Base-by-base conservation (phyloP, 92 coral and sea anemone genomes). In the Pocillopora grandis region DNA sequence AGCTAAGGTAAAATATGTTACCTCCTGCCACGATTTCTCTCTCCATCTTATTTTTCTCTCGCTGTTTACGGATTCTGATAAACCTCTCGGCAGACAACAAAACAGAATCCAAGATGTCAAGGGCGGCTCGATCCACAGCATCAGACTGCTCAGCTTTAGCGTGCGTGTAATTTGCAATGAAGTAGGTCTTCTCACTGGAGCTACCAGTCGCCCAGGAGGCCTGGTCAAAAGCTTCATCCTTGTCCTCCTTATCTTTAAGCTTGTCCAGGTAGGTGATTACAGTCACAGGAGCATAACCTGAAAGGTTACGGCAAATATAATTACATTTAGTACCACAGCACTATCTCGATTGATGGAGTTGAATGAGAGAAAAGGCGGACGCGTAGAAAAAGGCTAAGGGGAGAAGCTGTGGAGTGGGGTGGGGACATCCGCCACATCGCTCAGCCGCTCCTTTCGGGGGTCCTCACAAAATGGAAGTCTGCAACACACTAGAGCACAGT, bases 191-290 rank as follows among this genome's bases (percentile, higher is more conserved):
- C 88, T 92, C 94, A 65, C 89, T 87, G 66, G 94, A 89, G 80
- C 94, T 88, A 10, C 96, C 96, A 64, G 94, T 92, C 62, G 94
- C 94, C 71, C 92, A 89, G 13, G 96, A 92, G 58, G 96, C 96
- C 81, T 90, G 83, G 72, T 42, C 76, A 83, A 92, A 92, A 33
- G 94, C 96, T 5, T 60, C 76, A 20, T 90, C 88, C 33, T 88
- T 84, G 10, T 90, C 94, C 59, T 90, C 80, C 33, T 90, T 79
- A 20, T 63, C 72, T 81, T 70, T 79, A 59, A 92, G 49, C 64
- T 82, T 80, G 85, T 92, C 96, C 78, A 89, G 91, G 62, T 84
- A 88, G 36, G 96, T 92, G 76, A 93, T 93, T 48, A 93, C 94
- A 1, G 97, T 89, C 75, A 93, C 94, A 58, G 97, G 97, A 75